Evolutionary conservation across 2,113 vertebrate genomes (phyloP), one percentile per base, ranked within the genome.

Genomic region (Prionailurus viverrinus): DNA sequence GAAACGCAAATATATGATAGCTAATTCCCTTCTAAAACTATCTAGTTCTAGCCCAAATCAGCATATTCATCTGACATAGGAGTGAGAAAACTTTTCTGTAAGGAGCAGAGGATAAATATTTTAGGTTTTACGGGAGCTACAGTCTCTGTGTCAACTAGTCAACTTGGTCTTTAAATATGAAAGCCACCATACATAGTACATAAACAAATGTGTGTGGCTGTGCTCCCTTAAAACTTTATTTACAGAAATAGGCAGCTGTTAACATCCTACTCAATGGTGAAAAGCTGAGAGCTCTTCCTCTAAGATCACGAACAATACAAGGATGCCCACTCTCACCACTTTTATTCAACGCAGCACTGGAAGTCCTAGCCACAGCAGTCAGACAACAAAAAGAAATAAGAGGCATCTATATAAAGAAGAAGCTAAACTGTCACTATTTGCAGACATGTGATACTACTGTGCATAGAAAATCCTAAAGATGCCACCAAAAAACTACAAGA

Each of bases 11-110:
- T 45, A 39, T 19, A 84, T 63, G 23, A 33, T 11, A 55, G 31
- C 61, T 92, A 61, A 87, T 84, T 88, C 18, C 71, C 29, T 97
- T 94, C 85, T n/a, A n/a, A 65, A 48, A 61, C 27, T 93, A 71
- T 45, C n/a, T 69, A 27, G 63, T 71, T 69, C 76, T 66, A 83
- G 36, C 80, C 21, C 33, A 93, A 51, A 81, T 90, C 69, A 65
- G 31, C 13, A 14, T 69, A 85, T 81, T 94, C 85, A 79, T 90
- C 53, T 80, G 92, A 87, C 36, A 55, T 29, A 93, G 27, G 33
- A 31, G 10, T 78, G 45, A 93, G 55, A 45, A 95, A 94, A 41
- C 51, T 73, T 83, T 86, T 68, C 76, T 80, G 31, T 74, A 68
- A 89, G 80, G 27, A 15, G 19, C 33, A 85, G 41, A 87, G 39